These are phyloP conservation scores for Gambusia holbrooki DNA, from an alignment of 2,113 vertebrate genomes.

Conservation along the genomic window DNA sequence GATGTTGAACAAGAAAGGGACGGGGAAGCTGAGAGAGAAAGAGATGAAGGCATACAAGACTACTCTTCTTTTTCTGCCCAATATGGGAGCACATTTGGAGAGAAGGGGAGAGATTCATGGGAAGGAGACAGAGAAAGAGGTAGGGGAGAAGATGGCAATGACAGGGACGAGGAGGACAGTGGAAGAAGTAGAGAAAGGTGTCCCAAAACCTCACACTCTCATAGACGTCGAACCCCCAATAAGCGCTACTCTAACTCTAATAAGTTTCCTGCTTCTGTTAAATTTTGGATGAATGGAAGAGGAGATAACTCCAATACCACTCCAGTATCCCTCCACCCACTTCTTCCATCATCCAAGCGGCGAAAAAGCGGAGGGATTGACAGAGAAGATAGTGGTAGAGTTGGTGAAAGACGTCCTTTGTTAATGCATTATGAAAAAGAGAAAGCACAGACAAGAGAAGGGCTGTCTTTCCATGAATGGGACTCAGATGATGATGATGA, in stretches of 20 bases:
- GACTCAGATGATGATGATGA: conserved; percentile 80
- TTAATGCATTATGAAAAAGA: conserved; percentile 81
- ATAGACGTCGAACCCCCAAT: conserved; percentile 67
- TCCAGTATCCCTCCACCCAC: conserved; percentile 76
- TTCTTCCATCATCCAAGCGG: conserved; percentile 77
- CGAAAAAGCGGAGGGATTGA: conserved; percentile 76
- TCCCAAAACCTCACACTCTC: conserved; percentile 71
- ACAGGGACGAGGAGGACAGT: conserved; percentile 76
- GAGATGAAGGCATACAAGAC: conserved; percentile 76
- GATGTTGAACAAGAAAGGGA: conserved; percentile 79
- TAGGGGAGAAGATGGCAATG: conserved; percentile 74
- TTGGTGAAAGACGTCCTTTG: conserved; percentile 79
- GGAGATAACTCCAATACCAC: conserved; percentile 69
- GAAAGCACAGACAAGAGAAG: conserved; percentile 79
- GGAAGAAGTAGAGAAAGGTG: conserved; percentile 72
- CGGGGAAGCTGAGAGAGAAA: conserved; percentile 76
- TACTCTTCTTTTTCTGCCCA: conserved; percentile 80
- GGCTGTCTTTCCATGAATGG: conserved; percentile 82
- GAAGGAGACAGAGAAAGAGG: conserved; percentile 77
- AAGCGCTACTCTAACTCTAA: conserved; percentile 81
- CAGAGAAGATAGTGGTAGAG: conserved; percentile 65
- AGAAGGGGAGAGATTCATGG: conserved; percentile 78
- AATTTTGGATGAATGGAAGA: conserved; percentile 82
- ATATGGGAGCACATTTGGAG: conserved; percentile 76
- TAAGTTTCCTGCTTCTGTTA: conserved; percentile 83